These are phyloP conservation scores for Oostethus manadensis DNA, from an alignment of 2,113 vertebrate species.

Conservation along the genomic window DNA sequence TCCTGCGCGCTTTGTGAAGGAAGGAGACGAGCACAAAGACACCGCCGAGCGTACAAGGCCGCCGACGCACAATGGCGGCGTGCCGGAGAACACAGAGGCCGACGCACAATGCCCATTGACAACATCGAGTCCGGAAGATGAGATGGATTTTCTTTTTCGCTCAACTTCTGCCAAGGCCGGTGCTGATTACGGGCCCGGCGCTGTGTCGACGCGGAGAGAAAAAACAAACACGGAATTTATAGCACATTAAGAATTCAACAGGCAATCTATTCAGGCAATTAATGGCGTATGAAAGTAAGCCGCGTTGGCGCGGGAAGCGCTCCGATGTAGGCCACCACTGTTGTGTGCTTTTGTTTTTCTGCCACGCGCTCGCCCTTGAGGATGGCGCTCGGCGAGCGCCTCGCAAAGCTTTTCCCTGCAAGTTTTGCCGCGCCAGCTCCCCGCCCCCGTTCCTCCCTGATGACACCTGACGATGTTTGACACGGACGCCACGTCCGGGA, in stretches of 20 bases:
- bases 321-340: slow-evolving; percentile 69
- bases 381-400: slow-evolving; percentile 62
- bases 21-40: slow-evolving; percentile 38
- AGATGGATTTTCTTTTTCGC: slow-evolving; percentile 17
- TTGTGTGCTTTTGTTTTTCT: slow-evolving; percentile 62
- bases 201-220: slow-evolving; percentile 57
- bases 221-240: slow-evolving; percentile 75
- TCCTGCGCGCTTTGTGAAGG: slow-evolving; percentile 12
- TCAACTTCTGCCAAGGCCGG: slow-evolving; percentile 62
- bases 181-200: slow-evolving; percentile 64
- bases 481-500: slow-evolving; percentile 46
- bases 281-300: slow-evolving; percentile 76
- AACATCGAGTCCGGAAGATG: slow-evolving; percentile 21
- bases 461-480: slow-evolving; percentile 54
- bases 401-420: slow-evolving; percentile 58
- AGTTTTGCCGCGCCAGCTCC: slow-evolving; percentile 36
- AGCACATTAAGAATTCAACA: slow-evolving; percentile 77
- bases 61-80: slow-evolving; percentile 18
- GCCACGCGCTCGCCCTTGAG: slow-evolving; percentile 67
- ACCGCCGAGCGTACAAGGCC: slow-evolving; percentile 25
- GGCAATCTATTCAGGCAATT: slow-evolving; percentile 77
- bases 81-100: slow-evolving; percentile 19
- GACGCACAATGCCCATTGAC: slow-evolving; percentile 30
- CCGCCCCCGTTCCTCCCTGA: slow-evolving; percentile 13
- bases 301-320: slow-evolving; percentile 69